Evolutionary conservation across 2,113 vertebrate species (phyloP), one percentile per base, ranked within the genome.

Genomic region (Phocoena phocoena): DNA sequence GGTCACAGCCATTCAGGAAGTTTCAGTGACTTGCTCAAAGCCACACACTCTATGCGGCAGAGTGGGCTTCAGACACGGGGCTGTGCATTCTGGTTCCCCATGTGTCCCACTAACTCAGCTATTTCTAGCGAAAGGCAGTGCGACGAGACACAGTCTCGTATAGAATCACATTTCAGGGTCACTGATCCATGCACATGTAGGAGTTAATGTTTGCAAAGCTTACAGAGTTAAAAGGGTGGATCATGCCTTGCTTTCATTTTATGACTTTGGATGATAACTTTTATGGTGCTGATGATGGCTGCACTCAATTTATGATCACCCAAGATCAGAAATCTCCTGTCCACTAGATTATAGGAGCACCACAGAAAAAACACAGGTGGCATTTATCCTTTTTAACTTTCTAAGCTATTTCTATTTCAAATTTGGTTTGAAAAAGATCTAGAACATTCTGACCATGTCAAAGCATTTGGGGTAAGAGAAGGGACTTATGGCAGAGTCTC

Each of bases 251-350:
- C 83, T 87, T 97, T 92, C 55, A 47, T 88, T 97, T 96, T 96
- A 98, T n/a, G 94, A 79, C 84, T 55, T 80, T 14, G 3, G 44
- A 33, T 38, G 92, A 88, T 97, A 92, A 94, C 77, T 65, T 97
- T 97, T 95, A 96, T 73, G 94, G 85, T n/a, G 70, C 65, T 31
- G 41, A 55, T 84, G 41, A 15, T 96, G 60, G 65, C 55, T 87
- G 13, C 15, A n/a, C 60, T 71, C 44, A 82, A 94, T 92, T 91
- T 92, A 88, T 84, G 83, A 92, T 91, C 58, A 36, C 20, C 50
- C 23, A 62, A 31, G 63, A 65, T 85, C 81, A 95, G 68, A 89
- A 97, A 81, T 60, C 65, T n/a, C 5, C n/a, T 50, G 44, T 21
- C 21, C 50, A 20, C 23, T 82, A 41, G 50, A 41, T 58, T 63